Conservation (phyloP, 2,113 vertebrate genomes). For the Carettochelys insculpta region DNA sequence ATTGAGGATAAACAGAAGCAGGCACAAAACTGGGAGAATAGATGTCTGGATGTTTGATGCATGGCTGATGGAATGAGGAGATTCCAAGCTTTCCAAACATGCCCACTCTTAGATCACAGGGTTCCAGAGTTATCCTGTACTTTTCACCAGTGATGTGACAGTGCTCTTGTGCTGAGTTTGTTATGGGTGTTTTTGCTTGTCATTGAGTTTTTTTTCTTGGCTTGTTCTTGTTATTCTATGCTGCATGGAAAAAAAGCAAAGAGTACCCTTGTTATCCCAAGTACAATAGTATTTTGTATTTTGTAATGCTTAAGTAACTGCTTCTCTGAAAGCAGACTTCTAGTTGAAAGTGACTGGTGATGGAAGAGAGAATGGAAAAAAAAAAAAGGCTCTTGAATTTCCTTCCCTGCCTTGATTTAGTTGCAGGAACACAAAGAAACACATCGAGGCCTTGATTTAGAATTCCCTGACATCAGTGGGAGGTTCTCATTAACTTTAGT, state of each 20-base stretch:
- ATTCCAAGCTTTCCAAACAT: fast-evolving
- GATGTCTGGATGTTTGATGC: background rate
- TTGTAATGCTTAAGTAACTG: background rate
- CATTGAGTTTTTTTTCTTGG: background rate
- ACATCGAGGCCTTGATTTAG: background rate
- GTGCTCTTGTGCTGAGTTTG: background rate
- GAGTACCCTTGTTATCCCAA: background rate
- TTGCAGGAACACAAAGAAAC: background rate
- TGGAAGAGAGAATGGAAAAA: background rate
- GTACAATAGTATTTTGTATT: background rate
- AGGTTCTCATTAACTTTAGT: background rate
- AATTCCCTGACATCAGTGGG: background rate
- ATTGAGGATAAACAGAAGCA: background rate
- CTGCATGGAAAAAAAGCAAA: background rate
- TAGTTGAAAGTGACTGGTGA: background rate
- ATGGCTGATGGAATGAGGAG: background rate
- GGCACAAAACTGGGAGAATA: background rate
- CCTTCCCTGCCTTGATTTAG: background rate
- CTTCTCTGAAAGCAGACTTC: background rate
- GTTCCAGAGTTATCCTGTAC: background rate
- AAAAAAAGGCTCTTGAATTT: background rate
- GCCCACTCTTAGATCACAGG: background rate
- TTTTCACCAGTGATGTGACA: background rate
- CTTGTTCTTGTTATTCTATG: background rate
- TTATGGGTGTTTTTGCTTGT: background rate